These are phyloP conservation scores for Ophion ellenae DNA, from an alignment of 2,888 invertebrate species.

Conservation along the genomic window DNA sequence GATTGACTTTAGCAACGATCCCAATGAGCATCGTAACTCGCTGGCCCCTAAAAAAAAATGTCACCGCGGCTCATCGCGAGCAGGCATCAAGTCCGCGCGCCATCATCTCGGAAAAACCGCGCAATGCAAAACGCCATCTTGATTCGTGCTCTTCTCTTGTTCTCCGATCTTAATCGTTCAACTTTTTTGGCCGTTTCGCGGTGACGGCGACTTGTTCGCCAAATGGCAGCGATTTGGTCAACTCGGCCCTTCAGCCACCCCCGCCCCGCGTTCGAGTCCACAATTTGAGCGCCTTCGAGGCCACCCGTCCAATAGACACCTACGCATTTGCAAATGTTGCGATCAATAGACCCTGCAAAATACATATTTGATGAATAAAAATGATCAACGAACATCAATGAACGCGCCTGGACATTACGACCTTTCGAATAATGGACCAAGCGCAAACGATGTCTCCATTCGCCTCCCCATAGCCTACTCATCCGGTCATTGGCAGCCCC, in stretches of 20 bases:
- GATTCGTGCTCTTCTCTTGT: neutral
- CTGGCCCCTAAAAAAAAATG: constrained; percentile 48
- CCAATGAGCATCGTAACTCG: constrained; percentile 55
- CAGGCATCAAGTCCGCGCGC: constrained; percentile 14
- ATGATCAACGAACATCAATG: too few species aligned
- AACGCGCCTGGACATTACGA: too few species aligned
- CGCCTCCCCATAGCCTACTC: too few species aligned
- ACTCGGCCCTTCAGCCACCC: neutral
- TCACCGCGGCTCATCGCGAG: constrained; percentile 5
- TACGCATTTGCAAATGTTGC: neutral
- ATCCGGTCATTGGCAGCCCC: neutral
- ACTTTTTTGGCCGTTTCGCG: constrained; percentile 11
- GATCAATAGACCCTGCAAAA: too few species aligned
- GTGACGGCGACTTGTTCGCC: constrained; percentile 30
- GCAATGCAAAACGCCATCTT: constrained; percentile 16
- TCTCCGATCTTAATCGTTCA: constrained; percentile 28
- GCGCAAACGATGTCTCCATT: too few species aligned
- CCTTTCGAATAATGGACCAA: too few species aligned
- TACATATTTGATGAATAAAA: too few species aligned
- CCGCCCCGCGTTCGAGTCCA: neutral
- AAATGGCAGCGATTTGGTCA: neutral
- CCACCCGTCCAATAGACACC: too few species aligned
- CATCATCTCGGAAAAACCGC: constrained; percentile 39
- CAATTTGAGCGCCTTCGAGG: too few species aligned
- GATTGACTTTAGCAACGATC: constrained; percentile 58